Conservation (phyloP, 53 echinoderm and acorn worm genomes). For the Paracentrotus lividus region DNA sequence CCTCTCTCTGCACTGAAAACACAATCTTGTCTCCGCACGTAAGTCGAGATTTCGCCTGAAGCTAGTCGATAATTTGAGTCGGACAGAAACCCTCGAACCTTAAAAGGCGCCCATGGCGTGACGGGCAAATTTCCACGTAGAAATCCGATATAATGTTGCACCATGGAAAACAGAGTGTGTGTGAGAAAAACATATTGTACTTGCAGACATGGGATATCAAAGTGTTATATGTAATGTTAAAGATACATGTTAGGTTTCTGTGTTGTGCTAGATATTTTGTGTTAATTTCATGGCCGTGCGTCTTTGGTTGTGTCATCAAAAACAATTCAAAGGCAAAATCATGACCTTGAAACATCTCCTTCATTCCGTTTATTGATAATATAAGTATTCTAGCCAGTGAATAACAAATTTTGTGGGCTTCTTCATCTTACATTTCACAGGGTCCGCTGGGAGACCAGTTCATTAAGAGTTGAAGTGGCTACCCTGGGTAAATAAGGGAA, state of each 20-base stretch:
- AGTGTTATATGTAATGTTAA: neutral
- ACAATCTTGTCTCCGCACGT: neutral
- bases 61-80: constrained; percentile 24
- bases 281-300: neutral
- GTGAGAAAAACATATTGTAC: neutral
- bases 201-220: neutral
- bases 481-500: too few relatives aligned
- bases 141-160: constrained; percentile 19
- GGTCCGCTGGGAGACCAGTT: too few relatives aligned
- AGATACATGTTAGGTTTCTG: neutral
- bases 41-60: constrained; percentile 36
- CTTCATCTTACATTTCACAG: too few relatives aligned
- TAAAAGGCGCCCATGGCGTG: constrained; percentile 35
- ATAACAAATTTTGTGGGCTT: too few relatives aligned
- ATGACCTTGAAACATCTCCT: too few relatives aligned
- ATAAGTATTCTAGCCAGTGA: too few relatives aligned
- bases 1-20: neutral
- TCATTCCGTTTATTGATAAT: too few relatives aligned
- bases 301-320: neutral
- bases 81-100: constrained; percentile 29
- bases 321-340: too few relatives aligned
- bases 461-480: too few relatives aligned
- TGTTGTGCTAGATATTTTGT: neutral
- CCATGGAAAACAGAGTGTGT: neutral
- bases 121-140: neutral